Base-by-base conservation (phyloP, 2,113 vertebrate species). In the Chelonoidis abingdonii region DNA sequence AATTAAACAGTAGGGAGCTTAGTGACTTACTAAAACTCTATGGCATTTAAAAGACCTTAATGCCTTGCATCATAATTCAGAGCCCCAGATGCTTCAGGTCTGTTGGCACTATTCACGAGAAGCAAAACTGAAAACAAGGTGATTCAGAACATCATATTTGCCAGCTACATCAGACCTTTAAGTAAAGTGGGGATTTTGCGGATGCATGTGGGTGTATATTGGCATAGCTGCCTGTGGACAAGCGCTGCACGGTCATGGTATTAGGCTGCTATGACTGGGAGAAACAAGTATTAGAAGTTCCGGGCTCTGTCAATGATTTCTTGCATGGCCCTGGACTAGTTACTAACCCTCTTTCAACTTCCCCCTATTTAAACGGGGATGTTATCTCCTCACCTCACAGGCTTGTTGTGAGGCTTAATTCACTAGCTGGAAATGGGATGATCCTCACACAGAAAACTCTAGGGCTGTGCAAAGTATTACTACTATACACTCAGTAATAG, bases 301-400 rank as follows among this genome's bases (percentile, higher is more conserved):
- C 92, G 75, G 44, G 47, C 87, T 65, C 1, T n/a, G 1, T 9
- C 57, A 87, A 47, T 35, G 41, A 72, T 57, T 49, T 10, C 22
- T 59, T 12, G 47, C 1, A 2, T 10, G 41, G 76, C 52, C 27
- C 5, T 2, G 80, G 22, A 24, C 12, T 22, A 5, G 0, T 17
- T 62, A 47, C 69, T 80, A 16, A 83, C 56, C n/a, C 79, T 86
- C 69, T 1, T 41, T 31, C 1, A 10, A 41, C 3, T n/a, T 27
- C 25, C 6, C 52, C 44, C 31, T 5, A 6, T 49, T 41, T 19
- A 78, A 11, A 2, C 1, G 5, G 79, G 50, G 78, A 53, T 8
- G 22, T 29, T 24, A 25, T 16, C 47, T 72, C 11, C 4, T 5
- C 62, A 11, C 29, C 50, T 29, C 0, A 0, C 44, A 9, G 65